phyloP scores from a whole-genome alignment of 2,888 invertebrate species.

The Nematopogon swammerdamellus region DNA sequence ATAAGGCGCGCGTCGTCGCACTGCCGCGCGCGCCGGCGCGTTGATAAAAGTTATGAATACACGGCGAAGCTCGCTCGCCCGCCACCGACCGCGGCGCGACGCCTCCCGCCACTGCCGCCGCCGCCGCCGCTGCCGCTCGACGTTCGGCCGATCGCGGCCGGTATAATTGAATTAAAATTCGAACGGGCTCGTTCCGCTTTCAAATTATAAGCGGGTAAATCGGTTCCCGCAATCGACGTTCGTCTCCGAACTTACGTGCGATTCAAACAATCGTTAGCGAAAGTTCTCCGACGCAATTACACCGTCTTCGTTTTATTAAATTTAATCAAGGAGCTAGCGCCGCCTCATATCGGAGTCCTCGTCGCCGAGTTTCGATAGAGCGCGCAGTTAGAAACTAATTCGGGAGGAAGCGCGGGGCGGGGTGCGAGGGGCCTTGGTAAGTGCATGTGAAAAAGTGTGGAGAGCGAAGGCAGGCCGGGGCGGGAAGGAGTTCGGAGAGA shows the following conservation, averaged over 20 bases:
- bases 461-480: too few species aligned
- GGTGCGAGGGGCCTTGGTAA: too few species aligned
- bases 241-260: slow-evolving; percentile 14
- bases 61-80: not conserved
- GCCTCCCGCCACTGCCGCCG: too few species aligned
- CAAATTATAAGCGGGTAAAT: not conserved
- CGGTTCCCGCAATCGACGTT: not conserved
- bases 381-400: slow-evolving; percentile 53
- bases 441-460: too few species aligned
- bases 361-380: slow-evolving; percentile 54
- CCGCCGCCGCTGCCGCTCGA: too few species aligned
- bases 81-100: not conserved
- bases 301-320: slow-evolving; percentile 56
- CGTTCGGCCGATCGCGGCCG: not conserved
- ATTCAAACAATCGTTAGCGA: slow-evolving; percentile 53
- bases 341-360: slow-evolving; percentile 50
- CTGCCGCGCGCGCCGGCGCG: too few species aligned
- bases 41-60: not conserved
- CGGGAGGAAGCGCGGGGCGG: slow-evolving; percentile 14
- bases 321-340: slow-evolving; percentile 56
- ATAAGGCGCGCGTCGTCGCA: slow-evolving; percentile 6
- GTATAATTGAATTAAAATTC: slow-evolving; percentile 2
- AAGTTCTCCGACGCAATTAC: slow-evolving; percentile 49
- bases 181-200: not conserved
- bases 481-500: too few species aligned